These are phyloP conservation scores for Scaptomyza hsui DNA, from an alignment of 1,140 invertebrate genomes.

Conservation along the genomic window DNA sequence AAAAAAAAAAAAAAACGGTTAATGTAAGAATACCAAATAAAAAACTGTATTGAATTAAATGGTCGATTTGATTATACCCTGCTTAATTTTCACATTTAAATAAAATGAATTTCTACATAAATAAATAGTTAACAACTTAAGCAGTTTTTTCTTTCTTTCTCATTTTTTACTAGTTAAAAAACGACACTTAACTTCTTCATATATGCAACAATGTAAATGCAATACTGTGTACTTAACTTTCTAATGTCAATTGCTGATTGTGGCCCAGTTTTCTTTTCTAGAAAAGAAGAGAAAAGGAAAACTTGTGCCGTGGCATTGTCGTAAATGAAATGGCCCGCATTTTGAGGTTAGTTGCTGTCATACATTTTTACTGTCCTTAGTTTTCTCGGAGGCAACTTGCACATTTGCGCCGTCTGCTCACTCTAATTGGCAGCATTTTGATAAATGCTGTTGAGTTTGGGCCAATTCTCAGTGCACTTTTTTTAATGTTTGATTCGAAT, in stretches of 20 bases:
- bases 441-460: slow-evolving; percentile 67
- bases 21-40: slow-evolving; percentile 20
- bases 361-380: slow-evolving; percentile 70
- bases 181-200: too few relatives aligned
- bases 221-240: background rate
- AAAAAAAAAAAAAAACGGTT: slow-evolving; percentile 31
- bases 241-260: slow-evolving; percentile 19
- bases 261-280: background rate
- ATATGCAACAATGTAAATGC: too few relatives aligned
- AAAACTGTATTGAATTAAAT: background rate
- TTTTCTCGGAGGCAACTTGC: slow-evolving; percentile 6
- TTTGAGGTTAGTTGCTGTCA: slow-evolving; percentile 81
- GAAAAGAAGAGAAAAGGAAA: slow-evolving; percentile 18
- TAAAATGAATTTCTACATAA: too few relatives aligned
- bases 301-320: slow-evolving; percentile 55
- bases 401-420: slow-evolving; percentile 23
- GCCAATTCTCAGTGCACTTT: slow-evolving; percentile 10
- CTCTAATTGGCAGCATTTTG: slow-evolving; percentile 76
- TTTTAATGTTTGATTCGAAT: slow-evolving; percentile 31
- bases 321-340: slow-evolving; percentile 62
- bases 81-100: too few relatives aligned
- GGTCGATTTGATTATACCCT: slow-evolving; percentile 22
- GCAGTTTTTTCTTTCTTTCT: too few relatives aligned
- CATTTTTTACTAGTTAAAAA: too few relatives aligned
- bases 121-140: too few relatives aligned